Base-by-base conservation (phyloP, 2,888 invertebrate species). In the Gasteruption jaculator region DNA sequence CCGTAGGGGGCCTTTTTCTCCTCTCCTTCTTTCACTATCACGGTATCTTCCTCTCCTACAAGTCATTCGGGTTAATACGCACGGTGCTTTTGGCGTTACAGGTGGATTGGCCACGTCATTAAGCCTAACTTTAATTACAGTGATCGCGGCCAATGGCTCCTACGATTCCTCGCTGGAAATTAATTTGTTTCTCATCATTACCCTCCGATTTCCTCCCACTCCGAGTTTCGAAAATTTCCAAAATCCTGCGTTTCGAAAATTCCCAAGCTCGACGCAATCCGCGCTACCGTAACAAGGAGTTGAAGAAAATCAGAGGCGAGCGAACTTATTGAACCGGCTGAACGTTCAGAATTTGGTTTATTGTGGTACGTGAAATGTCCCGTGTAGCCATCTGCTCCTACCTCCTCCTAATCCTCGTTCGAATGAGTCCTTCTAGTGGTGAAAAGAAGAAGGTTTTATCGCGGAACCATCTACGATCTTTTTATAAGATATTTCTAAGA, bases 401-500 rank as follows among this genome's bases (percentile, higher is more conserved):
- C 27, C 43, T 35, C 41, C 49, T 43, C 41, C 46, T 31, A 22
- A 32, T n/a, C n/a, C n/a, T n/a, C n/a, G n/a, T n/a, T 40, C n/a
- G 37, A 46, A 43, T n/a, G n/a, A n/a, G n/a, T 19, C 20, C 11
- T 11, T 5, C 14, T 36, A 42, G 48, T 46, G 56, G 55, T 55
- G 58, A 58, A 57, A 59, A 57, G 54, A 54, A 48, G 50, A 36
- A 50, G 41, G 18, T 47, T 50, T 55, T 69, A 68, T 69, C 69
- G 57, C 26, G 49, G 56, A 52, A 47, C 64, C 58, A 69, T 69
- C 69, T 58, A 46, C 55, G 69, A 69, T 69, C 63, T 60, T 57
- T 39, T 52, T 49, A 44, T 34, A 49, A 57, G 68, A 69, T 68
- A 65, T 61, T 64, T 64, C 61, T 63, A 69, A 69, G 68, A 69